Conservation (phyloP, 2,888 invertebrate genomes). For the Galeopsomyia nigrocyanea region DNA sequence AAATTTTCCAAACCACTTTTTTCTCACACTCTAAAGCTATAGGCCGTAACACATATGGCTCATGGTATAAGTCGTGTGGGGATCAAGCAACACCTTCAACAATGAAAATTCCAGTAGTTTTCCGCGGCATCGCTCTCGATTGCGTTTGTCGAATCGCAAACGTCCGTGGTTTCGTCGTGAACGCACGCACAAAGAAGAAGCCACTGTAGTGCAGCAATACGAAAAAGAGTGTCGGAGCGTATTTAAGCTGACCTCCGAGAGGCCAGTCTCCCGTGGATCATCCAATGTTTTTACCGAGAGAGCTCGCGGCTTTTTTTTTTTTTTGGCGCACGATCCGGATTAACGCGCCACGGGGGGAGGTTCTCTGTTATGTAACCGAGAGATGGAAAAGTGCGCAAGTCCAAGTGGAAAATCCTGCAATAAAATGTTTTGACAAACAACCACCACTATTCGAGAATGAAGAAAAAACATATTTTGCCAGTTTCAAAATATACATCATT, state of each 20-base stretch:
- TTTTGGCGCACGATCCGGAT: constrained; percentile 44
- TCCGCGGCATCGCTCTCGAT: constrained; percentile 29
- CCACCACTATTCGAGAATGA: background rate
- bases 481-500: too few relatives aligned
- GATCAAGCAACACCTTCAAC: constrained; percentile 8
- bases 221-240: constrained; percentile 56
- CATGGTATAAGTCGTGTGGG: too few relatives aligned
- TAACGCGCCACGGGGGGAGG: constrained; percentile 38
- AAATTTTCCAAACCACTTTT: background rate
- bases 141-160: constrained; percentile 30
- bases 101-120: constrained; percentile 44
- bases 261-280: constrained; percentile 48
- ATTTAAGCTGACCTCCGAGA: constrained; percentile 48
- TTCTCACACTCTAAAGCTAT: background rate
- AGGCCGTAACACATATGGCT: background rate
- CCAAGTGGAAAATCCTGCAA: too few relatives aligned
- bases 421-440: too few relatives aligned
- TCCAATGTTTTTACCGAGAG: constrained; percentile 56
- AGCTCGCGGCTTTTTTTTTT: constrained; percentile 40
- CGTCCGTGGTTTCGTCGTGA: constrained; percentile 11
- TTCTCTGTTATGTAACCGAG: constrained; percentile 24
- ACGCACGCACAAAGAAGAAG: constrained; percentile 33
- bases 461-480: constrained; percentile 1
- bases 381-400: background rate
- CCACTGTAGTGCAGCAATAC: background rate